Evolutionary conservation across 1,140 invertebrate species (phyloP), one percentile per base, ranked within the genome.

Genomic region (Anoplolepis gracilipes): DNA sequence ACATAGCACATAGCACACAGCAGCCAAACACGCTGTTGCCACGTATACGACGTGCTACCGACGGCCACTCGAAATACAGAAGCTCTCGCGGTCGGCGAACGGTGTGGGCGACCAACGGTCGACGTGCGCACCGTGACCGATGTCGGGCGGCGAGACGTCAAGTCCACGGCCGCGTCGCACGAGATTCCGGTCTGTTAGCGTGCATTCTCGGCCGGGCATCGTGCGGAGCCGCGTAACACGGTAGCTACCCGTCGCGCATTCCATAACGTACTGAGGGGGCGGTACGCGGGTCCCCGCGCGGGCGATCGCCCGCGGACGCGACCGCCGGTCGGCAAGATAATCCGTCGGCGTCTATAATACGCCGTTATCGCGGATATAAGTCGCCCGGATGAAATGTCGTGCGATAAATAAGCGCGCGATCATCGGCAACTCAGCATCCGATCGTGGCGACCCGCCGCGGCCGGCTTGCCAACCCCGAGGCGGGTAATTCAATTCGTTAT

Each of bases 151-250:
- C 75, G 91, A 91, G 86, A 87, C 79, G 61, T 91, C 86, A 78
- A 67, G 59, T 25, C 73, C 84, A 69, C 75, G 65, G 46, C 61
- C 87, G 69, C 85, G 81, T 78, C 84, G 78, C 70, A 87, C 87
- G 72, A 75, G 64, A 78, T 85, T 49, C 67, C 87, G 85, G 64
- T 78, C 75, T 81, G 53, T 89, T 85, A 77, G 84, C 84, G 88
- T 79, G 62, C 61, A 84, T 92, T 93, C 92, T 93, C 81, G 84
- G 49, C 86, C 90, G 90, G 92, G 93, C 94, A 95, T 94, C 92
- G 93, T 92, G 92, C 92, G 90, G 94, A 95, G 94, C 94, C 92
- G 94, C 94, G 94, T 95, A 95, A 95, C 92, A 94, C 94, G 92
- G 94, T 95, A 95, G 94, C 94, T 92, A 87, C 89, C 91, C 92